A percentile compares a stretch with the other conserved stretches of the same genome.
Evolutionary conservation across 2,888 invertebrate species (phyloP).

Genomic region (Crepidodera aurea): DNA sequence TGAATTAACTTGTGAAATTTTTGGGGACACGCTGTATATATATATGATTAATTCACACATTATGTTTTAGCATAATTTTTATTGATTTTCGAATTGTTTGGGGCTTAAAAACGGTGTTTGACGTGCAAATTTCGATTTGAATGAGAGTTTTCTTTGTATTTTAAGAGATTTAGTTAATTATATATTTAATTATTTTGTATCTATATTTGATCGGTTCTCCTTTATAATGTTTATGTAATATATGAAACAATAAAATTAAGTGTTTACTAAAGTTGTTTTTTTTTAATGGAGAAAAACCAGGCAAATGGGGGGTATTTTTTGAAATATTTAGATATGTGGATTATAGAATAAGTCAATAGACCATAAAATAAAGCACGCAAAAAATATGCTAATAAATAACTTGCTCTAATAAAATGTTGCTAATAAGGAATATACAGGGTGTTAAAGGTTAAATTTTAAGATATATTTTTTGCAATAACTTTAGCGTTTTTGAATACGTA

Average conservation of each 20-base stretch:
- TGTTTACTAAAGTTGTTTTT: slow-evolving; percentile 1
- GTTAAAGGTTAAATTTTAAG: too few relatives aligned
- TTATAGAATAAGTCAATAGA: too few relatives aligned
- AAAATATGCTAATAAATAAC: too few relatives aligned
- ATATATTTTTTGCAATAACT: too few relatives aligned
- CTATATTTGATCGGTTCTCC: slow-evolving; percentile 47
- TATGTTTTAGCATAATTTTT: not conserved
- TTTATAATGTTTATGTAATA: slow-evolving; percentile 47
- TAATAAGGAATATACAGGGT: too few relatives aligned
- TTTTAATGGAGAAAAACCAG: too few relatives aligned
- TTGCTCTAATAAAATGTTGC: too few relatives aligned
- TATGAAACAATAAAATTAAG: slow-evolving; percentile 22
- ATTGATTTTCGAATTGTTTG: not conserved
- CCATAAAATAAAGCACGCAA: too few relatives aligned
- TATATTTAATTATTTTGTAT: slow-evolving; percentile 41
- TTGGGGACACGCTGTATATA: not conserved
- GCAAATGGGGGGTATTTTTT: too few relatives aligned
- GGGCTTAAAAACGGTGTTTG: slow-evolving; percentile 7
- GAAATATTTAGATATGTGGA: too few relatives aligned
- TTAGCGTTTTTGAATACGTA: too few relatives aligned
- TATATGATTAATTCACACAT: not conserved
- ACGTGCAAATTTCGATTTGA: slow-evolving; percentile 26
- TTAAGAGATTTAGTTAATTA: slow-evolving; percentile 32
- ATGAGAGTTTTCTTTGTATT: slow-evolving; percentile 32
- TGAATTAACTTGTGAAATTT: too few relatives aligned